Percentiles rank a stretch among this genome's conserved stretches.
Conservation (phyloP, 1,140 invertebrate species). For the Planococcus citri region DNA sequence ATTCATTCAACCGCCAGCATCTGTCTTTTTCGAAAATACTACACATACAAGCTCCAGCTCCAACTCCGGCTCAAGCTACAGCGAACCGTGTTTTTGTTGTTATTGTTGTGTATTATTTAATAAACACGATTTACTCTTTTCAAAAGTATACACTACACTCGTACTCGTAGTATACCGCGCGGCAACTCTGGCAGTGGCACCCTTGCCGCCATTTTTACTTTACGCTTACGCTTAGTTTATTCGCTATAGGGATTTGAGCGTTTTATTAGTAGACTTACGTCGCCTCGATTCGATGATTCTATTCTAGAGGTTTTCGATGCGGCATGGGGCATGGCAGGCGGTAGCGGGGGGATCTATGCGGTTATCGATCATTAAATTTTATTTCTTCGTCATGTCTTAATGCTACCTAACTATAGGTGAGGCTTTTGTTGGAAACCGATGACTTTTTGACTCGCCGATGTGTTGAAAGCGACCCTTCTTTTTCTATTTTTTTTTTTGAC, state of each 20-base stretch:
- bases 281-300: not conserved
- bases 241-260: not conserved
- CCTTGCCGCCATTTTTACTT: not conserved
- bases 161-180: not conserved
- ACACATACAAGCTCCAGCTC: too few species aligned
- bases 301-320: not conserved
- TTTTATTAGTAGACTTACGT: not conserved
- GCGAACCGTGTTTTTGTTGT: conserved; percentile 11
- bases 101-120: conserved; percentile 19
- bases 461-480: not conserved
- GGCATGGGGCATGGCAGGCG: too few species aligned
- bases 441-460: not conserved
- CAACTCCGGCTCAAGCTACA: not conserved
- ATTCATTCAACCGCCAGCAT: conserved; percentile 19
- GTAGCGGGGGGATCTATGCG: too few species aligned
- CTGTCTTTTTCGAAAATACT: conserved; percentile 12
- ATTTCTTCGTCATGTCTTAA: not conserved
- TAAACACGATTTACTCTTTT: conserved; percentile 16
- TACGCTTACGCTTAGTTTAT: not conserved
- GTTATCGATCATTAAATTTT: conserved; percentile 4
- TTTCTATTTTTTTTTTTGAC: too few species aligned
- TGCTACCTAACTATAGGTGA: too few species aligned
- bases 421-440: not conserved
- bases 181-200: too few species aligned
- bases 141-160: not conserved